Conservation (phyloP, 1,140 invertebrate genomes). For the Bombus waltoni region DNA sequence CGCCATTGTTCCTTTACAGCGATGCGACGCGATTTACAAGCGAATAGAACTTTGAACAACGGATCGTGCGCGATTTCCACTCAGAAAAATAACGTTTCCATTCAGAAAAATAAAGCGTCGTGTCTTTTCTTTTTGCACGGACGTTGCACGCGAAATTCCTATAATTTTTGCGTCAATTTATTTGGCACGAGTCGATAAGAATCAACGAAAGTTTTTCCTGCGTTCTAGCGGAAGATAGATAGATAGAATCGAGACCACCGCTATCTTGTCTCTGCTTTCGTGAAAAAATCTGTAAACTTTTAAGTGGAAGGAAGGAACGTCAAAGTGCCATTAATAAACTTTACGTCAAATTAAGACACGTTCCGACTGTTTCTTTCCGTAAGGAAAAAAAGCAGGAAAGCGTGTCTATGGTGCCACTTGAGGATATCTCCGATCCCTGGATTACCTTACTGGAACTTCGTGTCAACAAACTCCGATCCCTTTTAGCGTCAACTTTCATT, state of each 20-base stretch:
- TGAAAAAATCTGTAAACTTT: conserved; percentile 29
- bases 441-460: conserved; percentile 37
- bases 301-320: neutral
- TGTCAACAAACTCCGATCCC: conserved; percentile 51
- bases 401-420: conserved; percentile 45
- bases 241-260: neutral
- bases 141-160: neutral
- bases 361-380: conserved; percentile 24
- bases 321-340: conserved; percentile 28
- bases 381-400: conserved; percentile 36
- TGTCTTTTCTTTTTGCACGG: no score
- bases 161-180: neutral
- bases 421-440: conserved; percentile 46
- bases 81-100: no score
- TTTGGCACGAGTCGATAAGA: neutral
- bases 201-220: neutral
- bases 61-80: no score
- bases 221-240: neutral
- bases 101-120: no score
- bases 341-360: conserved; percentile 38
- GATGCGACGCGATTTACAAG: conserved; percentile 26
- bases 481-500: conserved; percentile 2
- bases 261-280: neutral
- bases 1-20: neutral
- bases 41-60: neutral